Conservation (phyloP, 37 sponge, comb jelly and placozoan species). For the Hormiphora californensis region DNA sequence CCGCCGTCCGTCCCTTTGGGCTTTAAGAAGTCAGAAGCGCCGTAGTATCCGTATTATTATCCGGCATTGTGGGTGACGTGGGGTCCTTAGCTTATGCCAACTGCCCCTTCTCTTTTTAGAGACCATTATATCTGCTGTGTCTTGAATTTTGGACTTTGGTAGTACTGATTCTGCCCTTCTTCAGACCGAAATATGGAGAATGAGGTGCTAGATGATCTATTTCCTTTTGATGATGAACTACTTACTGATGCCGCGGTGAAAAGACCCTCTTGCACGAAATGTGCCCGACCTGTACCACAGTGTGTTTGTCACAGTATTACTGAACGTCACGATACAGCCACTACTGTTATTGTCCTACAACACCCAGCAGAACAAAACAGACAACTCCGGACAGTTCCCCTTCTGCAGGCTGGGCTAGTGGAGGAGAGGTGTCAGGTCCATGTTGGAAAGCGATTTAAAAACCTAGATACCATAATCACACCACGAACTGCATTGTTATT, state of each 20-base stretch:
- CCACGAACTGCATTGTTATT: not conserved
- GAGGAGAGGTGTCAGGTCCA: not conserved
- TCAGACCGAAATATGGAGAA: too few species aligned
- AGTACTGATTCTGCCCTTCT: too few species aligned
- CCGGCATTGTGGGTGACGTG: too few species aligned
- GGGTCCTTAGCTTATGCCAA: too few species aligned
- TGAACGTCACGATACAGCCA: not conserved
- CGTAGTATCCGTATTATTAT: too few species aligned
- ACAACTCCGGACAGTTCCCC: constrained; percentile 26
- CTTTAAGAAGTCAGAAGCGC: too few species aligned
- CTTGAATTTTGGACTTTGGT: too few species aligned
- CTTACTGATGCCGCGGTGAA: too few species aligned
- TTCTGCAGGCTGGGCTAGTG: not conserved
- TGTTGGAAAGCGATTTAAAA: constrained; percentile 39
- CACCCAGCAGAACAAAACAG: constrained; percentile 53
- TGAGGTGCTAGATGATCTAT: not conserved
- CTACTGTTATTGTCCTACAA: constrained; percentile 14
- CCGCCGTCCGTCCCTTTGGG: too few species aligned
- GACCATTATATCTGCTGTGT: too few species aligned
- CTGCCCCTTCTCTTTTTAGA: too few species aligned
- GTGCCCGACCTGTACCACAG: constrained; percentile 25
- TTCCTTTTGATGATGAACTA: not conserved
- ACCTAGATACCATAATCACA: not conserved
- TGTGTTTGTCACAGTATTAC: constrained; percentile 11
- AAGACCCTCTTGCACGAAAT: not conserved